phyloP scores from a whole-genome alignment of 1,140 invertebrate genomes.

The Reticulitermes speratus region DNA sequence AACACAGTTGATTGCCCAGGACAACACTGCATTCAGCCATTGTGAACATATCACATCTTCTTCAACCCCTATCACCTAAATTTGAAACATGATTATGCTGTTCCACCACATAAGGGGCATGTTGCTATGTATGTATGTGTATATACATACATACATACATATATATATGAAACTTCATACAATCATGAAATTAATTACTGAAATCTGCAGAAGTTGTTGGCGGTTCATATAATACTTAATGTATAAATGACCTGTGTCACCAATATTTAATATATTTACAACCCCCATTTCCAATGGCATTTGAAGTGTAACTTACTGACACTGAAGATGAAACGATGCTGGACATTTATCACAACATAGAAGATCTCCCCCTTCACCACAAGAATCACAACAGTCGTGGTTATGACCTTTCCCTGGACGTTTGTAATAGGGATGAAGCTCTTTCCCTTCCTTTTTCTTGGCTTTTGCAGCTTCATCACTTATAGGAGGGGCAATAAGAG shows the following conservation, averaged over 20 bases:
- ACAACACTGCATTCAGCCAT: too few relatives aligned
- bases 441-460: conserved; percentile 60
- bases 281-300: background rate
- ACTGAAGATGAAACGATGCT: conserved; percentile 90
- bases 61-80: too few relatives aligned
- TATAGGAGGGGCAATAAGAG: conserved; percentile 79
- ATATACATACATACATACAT: too few relatives aligned
- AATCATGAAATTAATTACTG: background rate
- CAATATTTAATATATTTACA: background rate
- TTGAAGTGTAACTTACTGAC: conserved; percentile 66
- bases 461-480: conserved; percentile 63
- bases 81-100: too few relatives aligned
- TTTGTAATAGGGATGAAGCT: conserved; percentile 79
- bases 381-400: conserved; percentile 89
- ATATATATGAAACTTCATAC: too few relatives aligned
- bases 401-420: conserved; percentile 87
- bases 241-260: background rate
- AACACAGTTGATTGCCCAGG: too few relatives aligned
- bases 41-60: too few relatives aligned
- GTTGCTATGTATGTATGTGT: too few relatives aligned
- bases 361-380: conserved; percentile 90
- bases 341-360: conserved; percentile 94
- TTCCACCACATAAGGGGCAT: too few relatives aligned
- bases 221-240: background rate
- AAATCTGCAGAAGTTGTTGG: background rate